Conservation (phyloP, 2,888 invertebrate species). For the Acleris sparsana region DNA sequence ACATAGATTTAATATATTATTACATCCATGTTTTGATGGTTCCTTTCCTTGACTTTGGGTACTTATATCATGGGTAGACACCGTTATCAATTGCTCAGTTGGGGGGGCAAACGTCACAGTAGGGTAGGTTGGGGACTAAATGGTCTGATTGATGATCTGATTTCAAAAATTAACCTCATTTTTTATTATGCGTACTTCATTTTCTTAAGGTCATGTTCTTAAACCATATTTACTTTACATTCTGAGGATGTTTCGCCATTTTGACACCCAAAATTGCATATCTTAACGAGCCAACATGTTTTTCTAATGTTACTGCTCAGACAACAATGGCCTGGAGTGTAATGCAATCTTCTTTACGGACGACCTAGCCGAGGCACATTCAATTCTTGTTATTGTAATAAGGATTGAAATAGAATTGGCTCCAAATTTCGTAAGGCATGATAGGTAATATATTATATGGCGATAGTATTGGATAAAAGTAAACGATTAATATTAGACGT, state of each 20-base stretch:
- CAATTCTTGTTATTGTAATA: constrained; percentile 18
- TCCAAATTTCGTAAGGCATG: neutral
- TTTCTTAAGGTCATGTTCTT: too few relatives aligned
- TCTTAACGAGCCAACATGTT: constrained; percentile 16
- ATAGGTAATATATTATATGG: neutral
- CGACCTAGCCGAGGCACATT: constrained; percentile 12
- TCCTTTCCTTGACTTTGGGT: too few relatives aligned
- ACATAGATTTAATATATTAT: neutral
- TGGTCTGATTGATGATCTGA: too few relatives aligned
- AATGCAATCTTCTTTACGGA: constrained; percentile 23
- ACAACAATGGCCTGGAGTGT: constrained; percentile 22
- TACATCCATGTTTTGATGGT: too few relatives aligned
- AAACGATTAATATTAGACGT: too few relatives aligned
- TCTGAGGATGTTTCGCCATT: constrained; percentile 14
- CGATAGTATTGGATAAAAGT: too few relatives aligned
- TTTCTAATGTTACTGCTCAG: constrained; percentile 14
- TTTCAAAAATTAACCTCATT: too few relatives aligned
- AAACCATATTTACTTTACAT: neutral
- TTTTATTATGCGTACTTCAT: too few relatives aligned
- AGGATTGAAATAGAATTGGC: neutral
- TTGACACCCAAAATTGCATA: constrained; percentile 25
- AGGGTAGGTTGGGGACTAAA: too few relatives aligned
- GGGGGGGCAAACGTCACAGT: too few relatives aligned
- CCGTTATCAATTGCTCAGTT: too few relatives aligned
- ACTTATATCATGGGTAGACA: too few relatives aligned